Evolutionary conservation across 2,888 invertebrate species (phyloP).

Genomic region (Caprella mutica): DNA sequence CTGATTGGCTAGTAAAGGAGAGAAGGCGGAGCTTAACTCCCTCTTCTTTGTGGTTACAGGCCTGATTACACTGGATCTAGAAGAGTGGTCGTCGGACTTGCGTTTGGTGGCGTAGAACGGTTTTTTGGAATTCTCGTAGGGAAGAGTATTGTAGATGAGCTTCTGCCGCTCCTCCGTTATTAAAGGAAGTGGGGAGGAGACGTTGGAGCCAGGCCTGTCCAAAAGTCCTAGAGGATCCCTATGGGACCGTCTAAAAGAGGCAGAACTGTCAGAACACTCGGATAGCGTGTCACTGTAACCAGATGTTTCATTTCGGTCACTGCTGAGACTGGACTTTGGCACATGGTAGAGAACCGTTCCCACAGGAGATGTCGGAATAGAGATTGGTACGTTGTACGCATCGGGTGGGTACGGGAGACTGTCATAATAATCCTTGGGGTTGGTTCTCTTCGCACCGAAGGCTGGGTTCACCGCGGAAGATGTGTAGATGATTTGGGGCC

Average conservation of each 20-base stretch:
- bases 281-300: constrained; percentile 2
- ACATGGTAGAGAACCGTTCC: not conserved
- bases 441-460: not conserved
- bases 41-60: constrained; percentile 6
- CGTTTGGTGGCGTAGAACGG: not conserved
- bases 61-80: not conserved
- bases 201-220: not conserved
- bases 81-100: constrained; percentile 4
- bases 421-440: constrained; percentile 7
- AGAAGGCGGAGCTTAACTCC: not conserved
- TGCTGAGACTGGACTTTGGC: constrained; percentile 1
- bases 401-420: constrained; percentile 6
- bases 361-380: not conserved
- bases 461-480: not conserved
- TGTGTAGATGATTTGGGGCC: constrained; percentile 5
- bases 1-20: constrained; percentile 9
- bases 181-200: no score
- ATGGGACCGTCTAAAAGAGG: no score
- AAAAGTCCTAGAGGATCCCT: no score
- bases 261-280: constrained; percentile 2
- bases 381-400: constrained; percentile 7
- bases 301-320: not conserved
- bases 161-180: no score
- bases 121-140: not conserved
- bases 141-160: no score